phyloP scores from a whole-genome alignment of 2,113 vertebrate species.

The Alethe castanea region DNA sequence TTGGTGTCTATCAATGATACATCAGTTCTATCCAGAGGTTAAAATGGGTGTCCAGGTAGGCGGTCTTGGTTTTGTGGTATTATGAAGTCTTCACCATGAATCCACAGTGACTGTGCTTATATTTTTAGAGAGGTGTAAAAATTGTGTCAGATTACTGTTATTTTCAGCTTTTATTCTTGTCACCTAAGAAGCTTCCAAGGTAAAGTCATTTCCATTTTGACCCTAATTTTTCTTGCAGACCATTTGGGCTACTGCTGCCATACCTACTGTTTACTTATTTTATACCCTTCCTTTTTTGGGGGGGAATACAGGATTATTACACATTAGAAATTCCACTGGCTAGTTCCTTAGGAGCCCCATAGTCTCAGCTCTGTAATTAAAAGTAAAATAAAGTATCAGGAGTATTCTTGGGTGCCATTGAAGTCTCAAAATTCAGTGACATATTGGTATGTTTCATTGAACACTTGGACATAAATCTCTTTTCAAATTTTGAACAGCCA shows the following conservation, averaged over 20 bases:
- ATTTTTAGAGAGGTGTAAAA: constrained; percentile 21
- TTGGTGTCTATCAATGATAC: not conserved
- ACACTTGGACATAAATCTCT: not conserved
- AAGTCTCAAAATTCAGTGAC: not conserved
- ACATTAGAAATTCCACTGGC: not conserved
- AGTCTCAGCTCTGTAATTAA: not conserved
- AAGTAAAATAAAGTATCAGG: not conserved
- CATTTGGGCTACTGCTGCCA: not conserved
- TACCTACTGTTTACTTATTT: not conserved
- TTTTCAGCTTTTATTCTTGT: not conserved
- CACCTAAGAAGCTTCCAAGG: not conserved
- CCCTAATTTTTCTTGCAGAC: not conserved
- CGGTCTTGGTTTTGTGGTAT: not conserved
- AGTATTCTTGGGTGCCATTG: not conserved
- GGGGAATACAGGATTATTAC: not conserved
- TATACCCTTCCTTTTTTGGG: accelerated
- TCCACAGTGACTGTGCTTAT: not conserved
- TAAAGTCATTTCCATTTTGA: not conserved
- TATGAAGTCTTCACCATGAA: not conserved
- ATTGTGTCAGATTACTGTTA: not conserved
- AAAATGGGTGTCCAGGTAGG: not conserved
- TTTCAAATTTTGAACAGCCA: not conserved
- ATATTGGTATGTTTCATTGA: not conserved
- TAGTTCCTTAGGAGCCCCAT: not conserved
- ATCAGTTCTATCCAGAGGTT: not conserved